Conservation (phyloP, 2,888 invertebrate genomes). For the Aphrophora alni region DNA sequence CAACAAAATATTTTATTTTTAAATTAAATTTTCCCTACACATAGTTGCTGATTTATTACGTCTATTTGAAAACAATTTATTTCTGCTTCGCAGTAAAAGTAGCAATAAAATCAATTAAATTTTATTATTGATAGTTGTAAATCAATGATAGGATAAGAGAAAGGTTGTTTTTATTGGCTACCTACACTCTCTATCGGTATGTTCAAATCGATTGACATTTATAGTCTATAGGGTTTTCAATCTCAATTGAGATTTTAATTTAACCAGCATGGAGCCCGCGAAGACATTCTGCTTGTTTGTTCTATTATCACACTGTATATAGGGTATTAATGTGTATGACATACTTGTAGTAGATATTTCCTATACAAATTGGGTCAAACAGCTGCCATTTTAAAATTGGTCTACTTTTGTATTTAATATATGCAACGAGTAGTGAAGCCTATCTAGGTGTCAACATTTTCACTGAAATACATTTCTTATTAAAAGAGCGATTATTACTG, state of each 20-base stretch:
- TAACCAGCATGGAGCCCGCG: no score
- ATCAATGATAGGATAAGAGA: background rate
- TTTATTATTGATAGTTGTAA: background rate
- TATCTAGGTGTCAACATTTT: no score
- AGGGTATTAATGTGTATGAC: no score
- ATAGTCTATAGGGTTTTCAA: background rate
- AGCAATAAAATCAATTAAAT: conserved; percentile 9
- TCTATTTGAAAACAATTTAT: background rate
- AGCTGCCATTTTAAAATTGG: no score
- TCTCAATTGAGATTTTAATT: background rate
- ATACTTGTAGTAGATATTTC: no score
- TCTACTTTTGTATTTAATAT: no score
- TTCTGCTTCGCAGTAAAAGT: background rate
- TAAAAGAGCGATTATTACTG: no score
- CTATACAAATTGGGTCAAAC: no score
- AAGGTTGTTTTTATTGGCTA: background rate
- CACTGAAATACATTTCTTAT: no score
- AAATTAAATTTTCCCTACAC: background rate
- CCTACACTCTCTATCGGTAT: background rate
- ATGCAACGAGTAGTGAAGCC: no score
- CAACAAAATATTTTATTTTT: background rate
- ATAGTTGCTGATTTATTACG: background rate
- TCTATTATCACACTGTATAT: no score
- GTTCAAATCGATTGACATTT: background rate
- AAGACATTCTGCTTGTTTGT: no score